A percentile compares a stretch with the other conserved stretches of the same genome.
These are phyloP conservation scores for Pterocles gutturalis DNA, from an alignment of 2,113 vertebrate genomes.

Conservation along the genomic window DNA sequence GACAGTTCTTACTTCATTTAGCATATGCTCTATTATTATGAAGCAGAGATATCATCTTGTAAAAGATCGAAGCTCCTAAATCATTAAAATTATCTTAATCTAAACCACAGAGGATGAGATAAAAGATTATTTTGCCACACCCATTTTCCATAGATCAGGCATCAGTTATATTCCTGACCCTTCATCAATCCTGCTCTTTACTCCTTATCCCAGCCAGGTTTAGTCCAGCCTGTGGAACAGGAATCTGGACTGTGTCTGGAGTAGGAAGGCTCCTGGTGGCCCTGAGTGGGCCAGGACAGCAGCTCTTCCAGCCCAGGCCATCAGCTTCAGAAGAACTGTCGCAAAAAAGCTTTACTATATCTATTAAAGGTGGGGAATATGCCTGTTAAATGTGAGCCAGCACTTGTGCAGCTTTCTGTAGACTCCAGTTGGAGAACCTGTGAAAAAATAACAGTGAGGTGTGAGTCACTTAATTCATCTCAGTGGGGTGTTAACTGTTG, in stretches of 20 bases:
- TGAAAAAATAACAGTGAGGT: neutral
- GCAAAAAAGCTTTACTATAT: neutral
- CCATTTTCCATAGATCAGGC: neutral
- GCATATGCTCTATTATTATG: constrained; percentile 11
- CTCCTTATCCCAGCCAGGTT: neutral
- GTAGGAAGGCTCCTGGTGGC: neutral
- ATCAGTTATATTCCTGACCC: neutral
- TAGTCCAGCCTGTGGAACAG: neutral
- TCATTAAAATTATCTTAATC: constrained; percentile 24
- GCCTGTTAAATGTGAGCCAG: neutral
- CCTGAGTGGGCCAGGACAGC: neutral
- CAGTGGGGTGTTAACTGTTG: neutral
- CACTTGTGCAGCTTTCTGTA: neutral
- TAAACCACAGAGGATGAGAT: neutral
- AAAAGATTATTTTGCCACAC: neutral
- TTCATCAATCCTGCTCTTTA: neutral
- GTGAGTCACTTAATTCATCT: neutral
- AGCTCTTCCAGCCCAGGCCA: neutral
- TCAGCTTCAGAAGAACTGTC: neutral
- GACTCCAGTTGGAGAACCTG: neutral
- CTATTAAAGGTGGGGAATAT: neutral
- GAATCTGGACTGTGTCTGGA: neutral
- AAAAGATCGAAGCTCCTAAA: constrained; percentile 6
- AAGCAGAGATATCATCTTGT: neutral
- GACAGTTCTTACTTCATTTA: constrained; percentile 47